A percentile compares a stretch with the other conserved stretches of the same genome.
Conservation (phyloP, 2,888 invertebrate species). For the Xylota sylvarum region DNA sequence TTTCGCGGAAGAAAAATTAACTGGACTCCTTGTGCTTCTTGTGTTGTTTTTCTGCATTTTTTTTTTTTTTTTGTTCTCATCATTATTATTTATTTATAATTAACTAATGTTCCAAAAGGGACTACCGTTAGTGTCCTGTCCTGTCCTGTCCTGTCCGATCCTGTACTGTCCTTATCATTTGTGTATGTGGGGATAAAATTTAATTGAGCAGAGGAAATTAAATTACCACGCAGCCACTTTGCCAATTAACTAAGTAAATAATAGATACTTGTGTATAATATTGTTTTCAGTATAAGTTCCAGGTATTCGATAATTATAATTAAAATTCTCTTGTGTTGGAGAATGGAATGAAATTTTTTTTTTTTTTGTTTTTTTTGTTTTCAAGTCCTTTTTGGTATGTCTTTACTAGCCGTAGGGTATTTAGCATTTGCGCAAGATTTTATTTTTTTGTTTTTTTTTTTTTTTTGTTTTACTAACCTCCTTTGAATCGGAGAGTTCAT, state of each 20-base stretch:
- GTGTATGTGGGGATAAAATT: background rate
- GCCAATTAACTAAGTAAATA: background rate
- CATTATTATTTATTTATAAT: background rate
- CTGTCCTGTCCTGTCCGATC: no score
- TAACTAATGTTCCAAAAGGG: background rate
- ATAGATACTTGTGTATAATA: background rate
- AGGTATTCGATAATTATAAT: background rate
- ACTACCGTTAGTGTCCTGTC: background rate
- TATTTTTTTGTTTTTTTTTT: no score
- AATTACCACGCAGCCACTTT: conserved; percentile 3
- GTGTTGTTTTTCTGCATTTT: conserved; percentile 1
- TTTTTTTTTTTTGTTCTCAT: no score
- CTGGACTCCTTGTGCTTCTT: no score
- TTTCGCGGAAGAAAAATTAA: conserved; percentile 7
- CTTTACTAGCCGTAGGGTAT: no score
- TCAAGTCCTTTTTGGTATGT: no score
- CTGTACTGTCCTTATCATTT: background rate
- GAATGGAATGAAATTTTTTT: no score
- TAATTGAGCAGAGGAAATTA: background rate
- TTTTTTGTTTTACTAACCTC: no score
- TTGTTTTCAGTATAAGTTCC: background rate
- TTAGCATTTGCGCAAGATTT: no score
- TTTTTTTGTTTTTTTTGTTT: no score
- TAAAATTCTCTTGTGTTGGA: background rate
- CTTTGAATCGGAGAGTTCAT: no score